Evolutionary conservation across 2,797 vertebrate species (phyloP).

Genomic region (Sebastes nivosus): DNA sequence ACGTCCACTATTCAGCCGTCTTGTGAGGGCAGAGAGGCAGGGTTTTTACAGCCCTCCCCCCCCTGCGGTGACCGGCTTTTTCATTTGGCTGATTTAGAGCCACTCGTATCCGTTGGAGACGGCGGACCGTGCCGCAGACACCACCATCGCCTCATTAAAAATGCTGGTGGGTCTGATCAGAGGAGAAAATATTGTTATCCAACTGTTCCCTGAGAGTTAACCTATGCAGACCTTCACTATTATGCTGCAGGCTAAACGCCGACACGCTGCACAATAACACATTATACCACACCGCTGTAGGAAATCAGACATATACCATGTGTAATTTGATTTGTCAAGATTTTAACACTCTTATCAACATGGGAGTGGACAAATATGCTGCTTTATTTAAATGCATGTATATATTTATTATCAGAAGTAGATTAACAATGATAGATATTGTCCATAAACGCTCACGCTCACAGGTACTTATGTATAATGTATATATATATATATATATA

Average conservation of each 20-base stretch:
- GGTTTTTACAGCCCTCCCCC: neutral
- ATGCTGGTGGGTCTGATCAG: slow-evolving; percentile 11
- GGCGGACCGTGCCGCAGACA: neutral
- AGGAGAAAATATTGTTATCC: slow-evolving; percentile 8
- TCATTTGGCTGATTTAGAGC: slow-evolving; percentile 40
- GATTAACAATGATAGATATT: too few relatives aligned
- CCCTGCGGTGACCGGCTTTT: slow-evolving; percentile 4
- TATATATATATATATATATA: too few relatives aligned
- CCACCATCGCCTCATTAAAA: slow-evolving; percentile 24
- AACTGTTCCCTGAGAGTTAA: neutral
- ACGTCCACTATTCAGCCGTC: neutral
- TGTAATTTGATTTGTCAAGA: too few relatives aligned
- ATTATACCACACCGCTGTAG: neutral
- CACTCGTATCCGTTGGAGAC: slow-evolving; percentile 30
- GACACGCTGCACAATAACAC: neutral
- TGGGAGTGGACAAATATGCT: too few relatives aligned
- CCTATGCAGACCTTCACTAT: neutral
- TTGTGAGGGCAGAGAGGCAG: neutral
- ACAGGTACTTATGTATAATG: too few relatives aligned
- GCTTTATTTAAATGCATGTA: too few relatives aligned
- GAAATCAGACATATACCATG: neutral
- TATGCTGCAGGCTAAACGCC: too few relatives aligned
- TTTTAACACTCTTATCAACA: too few relatives aligned
- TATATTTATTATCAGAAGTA: too few relatives aligned
- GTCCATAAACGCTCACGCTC: too few relatives aligned